phyloP scores from a whole-genome alignment of 2,797 vertebrate genomes.

The Philypnodon macrostomus region DNA sequence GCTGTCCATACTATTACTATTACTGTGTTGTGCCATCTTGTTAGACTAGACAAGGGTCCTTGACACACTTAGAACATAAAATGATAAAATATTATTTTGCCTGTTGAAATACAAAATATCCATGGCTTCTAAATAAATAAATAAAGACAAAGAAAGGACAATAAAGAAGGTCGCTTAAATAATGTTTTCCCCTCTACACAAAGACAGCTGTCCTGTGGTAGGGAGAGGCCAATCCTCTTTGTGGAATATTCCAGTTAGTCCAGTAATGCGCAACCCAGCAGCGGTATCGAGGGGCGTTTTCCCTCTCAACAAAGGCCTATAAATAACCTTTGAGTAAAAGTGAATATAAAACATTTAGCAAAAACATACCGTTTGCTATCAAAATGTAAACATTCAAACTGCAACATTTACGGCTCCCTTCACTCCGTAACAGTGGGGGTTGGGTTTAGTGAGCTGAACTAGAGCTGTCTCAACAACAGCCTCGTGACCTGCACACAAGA shows the following conservation, averaged over 20 bases:
- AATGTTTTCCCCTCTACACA: slow-evolving; percentile 38
- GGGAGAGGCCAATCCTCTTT: slow-evolving; percentile 58
- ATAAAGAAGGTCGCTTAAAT: slow-evolving; percentile 34
- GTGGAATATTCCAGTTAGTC: slow-evolving; percentile 70
- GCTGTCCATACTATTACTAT: slow-evolving; percentile 17
- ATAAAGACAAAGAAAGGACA: slow-evolving; percentile 36
- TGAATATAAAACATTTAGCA: neutral
- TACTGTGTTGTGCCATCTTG: slow-evolving; percentile 21
- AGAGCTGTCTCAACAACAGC: slow-evolving; percentile 13
- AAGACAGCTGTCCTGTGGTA: slow-evolving; percentile 58
- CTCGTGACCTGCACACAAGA: slow-evolving; percentile 48
- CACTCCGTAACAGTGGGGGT: neutral
- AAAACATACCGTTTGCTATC: neutral
- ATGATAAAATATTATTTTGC: slow-evolving; percentile 42
- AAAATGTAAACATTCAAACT: neutral
- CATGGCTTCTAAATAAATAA: slow-evolving; percentile 38
- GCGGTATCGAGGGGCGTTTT: slow-evolving; percentile 11
- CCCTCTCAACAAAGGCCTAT: slow-evolving; percentile 37
- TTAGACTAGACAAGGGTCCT: slow-evolving; percentile 28
- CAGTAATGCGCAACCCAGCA: slow-evolving; percentile 50
- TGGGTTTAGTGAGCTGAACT: neutral
- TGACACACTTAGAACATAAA: slow-evolving; percentile 48
- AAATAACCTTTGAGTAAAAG: slow-evolving; percentile 43
- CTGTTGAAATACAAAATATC: slow-evolving; percentile 57
- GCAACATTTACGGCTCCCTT: neutral